Conservation (phyloP, 2,888 invertebrate genomes). For the Epistrophe eligans region DNA sequence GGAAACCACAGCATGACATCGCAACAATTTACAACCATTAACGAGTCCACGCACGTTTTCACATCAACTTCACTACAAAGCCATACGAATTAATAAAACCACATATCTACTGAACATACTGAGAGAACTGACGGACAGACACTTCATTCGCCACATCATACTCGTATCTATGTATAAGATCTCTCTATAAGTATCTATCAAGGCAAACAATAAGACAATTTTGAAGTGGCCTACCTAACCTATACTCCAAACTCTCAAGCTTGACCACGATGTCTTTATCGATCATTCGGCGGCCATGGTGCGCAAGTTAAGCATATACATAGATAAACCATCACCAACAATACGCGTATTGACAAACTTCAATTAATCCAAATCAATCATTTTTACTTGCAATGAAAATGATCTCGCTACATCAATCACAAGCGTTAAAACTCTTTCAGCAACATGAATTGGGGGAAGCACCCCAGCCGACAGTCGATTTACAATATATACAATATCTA, state of each 20-base stretch:
- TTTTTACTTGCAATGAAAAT: conserved; percentile 53
- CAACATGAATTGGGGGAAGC: background rate
- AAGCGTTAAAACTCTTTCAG: conserved; percentile 33
- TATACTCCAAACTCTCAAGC: background rate
- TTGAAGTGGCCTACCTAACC: background rate
- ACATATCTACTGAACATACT: background rate
- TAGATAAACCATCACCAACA: background rate
- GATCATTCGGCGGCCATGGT: conserved; percentile 9
- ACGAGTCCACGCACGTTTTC: conserved; percentile 34
- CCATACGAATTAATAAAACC: conserved; percentile 17
- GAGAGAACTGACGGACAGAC: conserved; percentile 8
- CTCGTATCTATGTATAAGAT: conserved; percentile 2
- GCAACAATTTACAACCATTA: conserved; percentile 35
- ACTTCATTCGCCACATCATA: conserved; percentile 38
- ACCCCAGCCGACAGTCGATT: background rate
- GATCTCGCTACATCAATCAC: conserved; percentile 45
- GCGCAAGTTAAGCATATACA: background rate
- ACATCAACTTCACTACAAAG: conserved; percentile 9
- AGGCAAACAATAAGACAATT: conserved; percentile 30
- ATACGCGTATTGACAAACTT: conserved; percentile 56
- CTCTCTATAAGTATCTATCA: background rate
- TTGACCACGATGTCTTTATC: conserved; percentile 41
- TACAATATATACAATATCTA: background rate
- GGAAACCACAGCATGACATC: conserved; percentile 24
- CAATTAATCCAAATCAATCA: conserved; percentile 73